Evolutionary conservation across 2,888 invertebrate genomes (phyloP).

Genomic region (Campaea margaritaria): DNA sequence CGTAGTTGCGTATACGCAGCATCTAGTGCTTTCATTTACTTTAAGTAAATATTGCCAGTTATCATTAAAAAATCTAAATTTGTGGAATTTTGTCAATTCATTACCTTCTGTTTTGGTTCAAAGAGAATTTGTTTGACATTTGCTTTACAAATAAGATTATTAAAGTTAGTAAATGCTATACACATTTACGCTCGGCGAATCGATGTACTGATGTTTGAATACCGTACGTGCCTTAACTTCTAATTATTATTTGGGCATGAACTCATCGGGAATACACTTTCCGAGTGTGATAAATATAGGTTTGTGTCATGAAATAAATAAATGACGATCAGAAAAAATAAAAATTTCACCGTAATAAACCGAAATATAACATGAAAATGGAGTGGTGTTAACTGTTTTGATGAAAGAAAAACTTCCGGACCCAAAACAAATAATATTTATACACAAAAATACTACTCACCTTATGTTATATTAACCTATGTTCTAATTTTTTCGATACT

Average conservation of each 20-base stretch:
- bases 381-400: too few relatives aligned
- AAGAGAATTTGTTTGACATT: too few relatives aligned
- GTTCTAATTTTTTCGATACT: conserved; percentile 7
- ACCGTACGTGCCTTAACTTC: conserved; percentile 17
- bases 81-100: neutral
- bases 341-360: too few relatives aligned
- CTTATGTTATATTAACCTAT: conserved; percentile 24
- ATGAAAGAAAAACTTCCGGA: too few relatives aligned
- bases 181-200: conserved; percentile 11
- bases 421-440: neutral
- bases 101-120: neutral
- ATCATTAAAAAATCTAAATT: neutral
- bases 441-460: conserved; percentile 25
- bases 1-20: too few relatives aligned
- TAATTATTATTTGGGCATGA: conserved; percentile 8
- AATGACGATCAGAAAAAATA: too few relatives aligned
- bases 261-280: neutral
- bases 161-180: conserved; percentile 1
- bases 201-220: conserved; percentile 11
- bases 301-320: too few relatives aligned
- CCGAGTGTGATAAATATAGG: too few relatives aligned
- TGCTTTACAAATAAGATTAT: conserved; percentile 15
- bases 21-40: too few relatives aligned
- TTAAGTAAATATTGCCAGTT: too few relatives aligned
- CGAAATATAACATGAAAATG: too few relatives aligned